A percentile compares a stretch with the other conserved stretches of the same genome.
Conservation (phyloP, 2,113 vertebrate genomes). For the Atherinomorus stipes region DNA sequence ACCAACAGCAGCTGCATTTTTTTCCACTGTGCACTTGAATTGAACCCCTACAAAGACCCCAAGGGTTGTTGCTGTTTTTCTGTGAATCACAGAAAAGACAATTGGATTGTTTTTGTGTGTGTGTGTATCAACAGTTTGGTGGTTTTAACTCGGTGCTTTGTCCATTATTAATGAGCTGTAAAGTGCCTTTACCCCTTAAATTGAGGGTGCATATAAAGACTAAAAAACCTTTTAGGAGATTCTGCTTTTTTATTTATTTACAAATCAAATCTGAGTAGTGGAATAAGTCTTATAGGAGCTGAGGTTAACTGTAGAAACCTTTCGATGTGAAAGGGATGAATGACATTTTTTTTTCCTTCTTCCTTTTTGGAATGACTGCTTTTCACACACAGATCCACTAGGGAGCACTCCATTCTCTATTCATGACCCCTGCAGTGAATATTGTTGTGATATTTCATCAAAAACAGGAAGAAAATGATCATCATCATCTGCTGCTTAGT, state of each 20-base stretch:
- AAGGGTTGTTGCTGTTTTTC: slow-evolving; percentile 58
- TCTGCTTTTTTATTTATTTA: not conserved
- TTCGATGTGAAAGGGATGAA: slow-evolving; percentile 1
- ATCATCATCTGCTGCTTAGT: slow-evolving; percentile 1
- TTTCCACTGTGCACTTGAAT: slow-evolving; percentile 55
- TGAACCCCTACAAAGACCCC: slow-evolving; percentile 66
- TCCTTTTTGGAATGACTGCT: slow-evolving; percentile 1
- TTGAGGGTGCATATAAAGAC: not conserved
- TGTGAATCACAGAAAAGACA: slow-evolving; percentile 63
- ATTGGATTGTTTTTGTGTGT: slow-evolving; percentile 40
- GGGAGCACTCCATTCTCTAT: slow-evolving; percentile 55
- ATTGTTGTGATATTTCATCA: not conserved
- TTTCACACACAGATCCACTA: slow-evolving; percentile 43
- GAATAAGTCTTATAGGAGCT: not conserved
- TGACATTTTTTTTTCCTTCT: no score
- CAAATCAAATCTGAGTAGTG: not conserved
- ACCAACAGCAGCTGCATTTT: slow-evolving; percentile 4
- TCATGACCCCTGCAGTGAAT: not conserved
- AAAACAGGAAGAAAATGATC: not conserved
- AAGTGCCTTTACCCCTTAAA: slow-evolving; percentile 23
- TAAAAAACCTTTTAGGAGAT: not conserved
- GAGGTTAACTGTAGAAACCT: not conserved
- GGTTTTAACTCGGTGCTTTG: not conserved
- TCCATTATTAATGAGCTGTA: slow-evolving; percentile 50
- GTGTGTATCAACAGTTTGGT: not conserved